A percentile compares a stretch with the other conserved stretches of the same genome.
phyloP scores from a whole-genome alignment of 2,113 vertebrate genomes.

The Aspidoscelis tigris region DNA sequence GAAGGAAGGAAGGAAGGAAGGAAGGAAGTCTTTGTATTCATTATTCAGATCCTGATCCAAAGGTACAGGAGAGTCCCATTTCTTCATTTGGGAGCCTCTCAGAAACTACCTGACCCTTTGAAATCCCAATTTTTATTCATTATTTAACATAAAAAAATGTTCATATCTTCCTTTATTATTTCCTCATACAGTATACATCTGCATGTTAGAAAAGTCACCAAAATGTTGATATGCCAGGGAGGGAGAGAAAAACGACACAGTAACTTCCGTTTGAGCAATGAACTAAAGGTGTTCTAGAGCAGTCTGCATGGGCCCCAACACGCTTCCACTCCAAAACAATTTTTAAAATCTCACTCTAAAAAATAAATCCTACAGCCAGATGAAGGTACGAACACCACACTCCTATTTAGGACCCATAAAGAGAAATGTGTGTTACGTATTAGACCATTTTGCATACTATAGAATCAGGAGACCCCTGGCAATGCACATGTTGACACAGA shows the following conservation, averaged over 20 bases:
- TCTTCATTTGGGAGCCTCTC: not conserved
- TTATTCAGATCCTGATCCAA: conserved; percentile 12
- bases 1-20: not conserved
- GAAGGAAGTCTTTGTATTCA: not conserved
- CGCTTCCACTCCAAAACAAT: not conserved
- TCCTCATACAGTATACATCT: not conserved
- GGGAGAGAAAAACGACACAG: not conserved
- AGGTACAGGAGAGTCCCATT: not conserved
- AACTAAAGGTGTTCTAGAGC: not conserved
- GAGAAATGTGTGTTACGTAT: not conserved
- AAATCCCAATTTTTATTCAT: not conserved
- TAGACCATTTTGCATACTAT: not conserved
- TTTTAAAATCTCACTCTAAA: not conserved
- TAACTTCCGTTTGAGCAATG: not conserved
- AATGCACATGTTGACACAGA: not conserved
- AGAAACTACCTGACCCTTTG: not conserved
- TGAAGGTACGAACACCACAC: not conserved
- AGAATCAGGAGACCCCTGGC: not conserved
- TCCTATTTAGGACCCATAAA: not conserved
- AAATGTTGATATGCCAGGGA: not conserved
- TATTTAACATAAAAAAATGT: not conserved
- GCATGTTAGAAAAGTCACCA: not conserved
- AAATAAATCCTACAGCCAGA: not conserved
- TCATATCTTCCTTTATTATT: not conserved
- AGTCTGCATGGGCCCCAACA: not conserved